Evolutionary conservation across 2,113 vertebrate species (phyloP).

Genomic region (Spheniscus mendiculus): DNA sequence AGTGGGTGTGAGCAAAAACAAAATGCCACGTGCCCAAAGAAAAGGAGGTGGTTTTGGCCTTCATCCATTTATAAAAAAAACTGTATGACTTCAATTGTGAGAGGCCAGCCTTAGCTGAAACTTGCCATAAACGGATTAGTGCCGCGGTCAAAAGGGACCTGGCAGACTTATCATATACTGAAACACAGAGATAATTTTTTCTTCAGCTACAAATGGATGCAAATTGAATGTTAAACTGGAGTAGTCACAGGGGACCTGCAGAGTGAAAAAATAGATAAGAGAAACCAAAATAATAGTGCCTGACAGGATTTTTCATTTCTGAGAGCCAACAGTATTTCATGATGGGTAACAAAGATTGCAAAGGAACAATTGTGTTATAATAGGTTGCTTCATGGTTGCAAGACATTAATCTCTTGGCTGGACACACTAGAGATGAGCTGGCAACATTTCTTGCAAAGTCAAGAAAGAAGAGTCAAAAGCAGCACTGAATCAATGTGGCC

Average conservation of each 20-base stretch:
- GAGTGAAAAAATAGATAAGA: neutral
- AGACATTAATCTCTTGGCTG: neutral
- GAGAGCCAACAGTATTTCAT: neutral
- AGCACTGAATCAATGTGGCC: neutral
- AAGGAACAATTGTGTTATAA: neutral
- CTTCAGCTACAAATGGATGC: constrained; percentile 28
- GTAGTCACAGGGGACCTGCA: neutral
- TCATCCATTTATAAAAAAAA: neutral
- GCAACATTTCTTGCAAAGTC: neutral
- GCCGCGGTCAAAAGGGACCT: constrained; percentile 6
- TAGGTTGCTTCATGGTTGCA: neutral
- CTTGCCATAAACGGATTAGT: constrained; percentile 26
- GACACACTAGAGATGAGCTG: neutral
- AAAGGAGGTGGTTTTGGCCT: neutral
- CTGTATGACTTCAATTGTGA: neutral
- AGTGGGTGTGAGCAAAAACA: neutral
- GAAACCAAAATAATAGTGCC: neutral
- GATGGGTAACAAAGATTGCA: neutral
- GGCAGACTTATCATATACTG: neutral
- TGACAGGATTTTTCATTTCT: constrained; percentile 32
- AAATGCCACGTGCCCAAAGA: neutral
- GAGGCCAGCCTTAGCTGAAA: neutral
- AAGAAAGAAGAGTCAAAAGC: neutral
- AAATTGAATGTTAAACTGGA: constrained; percentile 27
- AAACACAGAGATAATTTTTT: constrained; percentile 4